Conservation (phyloP, 2,113 vertebrate genomes). For the Vidua macroura region DNA sequence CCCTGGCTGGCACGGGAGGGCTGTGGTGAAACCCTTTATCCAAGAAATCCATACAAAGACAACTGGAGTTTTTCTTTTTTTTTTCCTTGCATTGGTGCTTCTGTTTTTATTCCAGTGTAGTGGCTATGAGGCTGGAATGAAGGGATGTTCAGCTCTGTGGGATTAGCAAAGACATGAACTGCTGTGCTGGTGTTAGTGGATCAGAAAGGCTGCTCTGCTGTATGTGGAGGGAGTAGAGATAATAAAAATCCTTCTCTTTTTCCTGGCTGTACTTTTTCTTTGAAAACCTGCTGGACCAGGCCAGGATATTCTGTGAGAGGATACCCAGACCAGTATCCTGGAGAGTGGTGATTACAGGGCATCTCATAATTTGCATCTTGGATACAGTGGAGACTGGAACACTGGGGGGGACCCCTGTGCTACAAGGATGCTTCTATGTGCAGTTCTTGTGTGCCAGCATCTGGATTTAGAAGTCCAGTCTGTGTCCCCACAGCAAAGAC, state of each 20-base stretch:
- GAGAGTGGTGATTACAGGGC: background rate
- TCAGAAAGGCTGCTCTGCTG: background rate
- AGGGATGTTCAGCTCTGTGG: background rate
- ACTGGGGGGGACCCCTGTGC: background rate
- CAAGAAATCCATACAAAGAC: background rate
- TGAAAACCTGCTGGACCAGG: background rate
- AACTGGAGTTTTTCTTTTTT: background rate
- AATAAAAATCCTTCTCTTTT: background rate
- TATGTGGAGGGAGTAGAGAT: background rate
- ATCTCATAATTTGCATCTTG: background rate
- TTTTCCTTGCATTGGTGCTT: background rate
- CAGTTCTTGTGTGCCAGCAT: background rate
- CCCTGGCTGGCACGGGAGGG: background rate
- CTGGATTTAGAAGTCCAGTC: background rate
- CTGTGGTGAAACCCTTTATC: background rate
- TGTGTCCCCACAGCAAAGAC: background rate
- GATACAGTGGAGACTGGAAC: background rate
- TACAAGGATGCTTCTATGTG: background rate
- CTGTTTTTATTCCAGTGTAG: background rate
- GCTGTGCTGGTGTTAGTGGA: background rate
- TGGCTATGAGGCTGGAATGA: background rate
- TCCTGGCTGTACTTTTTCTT: background rate
- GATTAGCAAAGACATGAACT: background rate
- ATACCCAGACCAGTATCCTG: background rate
- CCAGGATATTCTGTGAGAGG: background rate